phyloP scores from a whole-genome alignment of 2,113 vertebrate genomes.

The Misgurnus mizolepis region DNA sequence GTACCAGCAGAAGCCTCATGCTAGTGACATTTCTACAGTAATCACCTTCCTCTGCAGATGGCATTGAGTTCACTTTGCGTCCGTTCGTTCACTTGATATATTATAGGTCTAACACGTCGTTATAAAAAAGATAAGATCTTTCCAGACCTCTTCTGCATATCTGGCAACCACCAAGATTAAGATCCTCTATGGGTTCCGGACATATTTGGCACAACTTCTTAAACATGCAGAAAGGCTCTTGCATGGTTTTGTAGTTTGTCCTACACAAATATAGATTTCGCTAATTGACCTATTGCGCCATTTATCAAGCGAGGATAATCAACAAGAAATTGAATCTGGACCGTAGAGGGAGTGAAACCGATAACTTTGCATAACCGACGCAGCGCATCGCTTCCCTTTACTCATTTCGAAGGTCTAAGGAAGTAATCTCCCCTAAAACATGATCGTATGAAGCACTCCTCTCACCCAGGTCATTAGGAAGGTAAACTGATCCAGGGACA shows the following conservation, averaged over 20 bases:
- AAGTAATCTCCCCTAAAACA: background rate
- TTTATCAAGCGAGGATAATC: slow-evolving; percentile 50
- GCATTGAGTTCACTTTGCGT: too few relatives aligned
- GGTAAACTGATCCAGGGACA: slow-evolving; percentile 22
- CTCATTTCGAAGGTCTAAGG: background rate
- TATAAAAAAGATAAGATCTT: too few relatives aligned
- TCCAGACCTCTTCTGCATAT: too few relatives aligned
- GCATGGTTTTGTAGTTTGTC: slow-evolving; percentile 22
- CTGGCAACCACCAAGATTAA: too few relatives aligned
- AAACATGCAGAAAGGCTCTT: slow-evolving; percentile 1
- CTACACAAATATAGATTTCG: slow-evolving; percentile 13
- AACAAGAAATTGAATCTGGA: slow-evolving; percentile 48
- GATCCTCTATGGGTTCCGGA: too few relatives aligned
- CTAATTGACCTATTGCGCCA: slow-evolving; percentile 49
- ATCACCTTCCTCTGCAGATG: too few relatives aligned
- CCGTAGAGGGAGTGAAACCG: slow-evolving; percentile 5
- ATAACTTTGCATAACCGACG: slow-evolving; percentile 11
- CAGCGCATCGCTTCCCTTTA: background rate
- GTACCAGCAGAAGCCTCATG: too few relatives aligned
- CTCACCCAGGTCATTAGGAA: background rate
- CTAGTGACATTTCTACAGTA: too few relatives aligned
- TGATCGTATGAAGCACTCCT: background rate
- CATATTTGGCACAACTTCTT: too few relatives aligned
- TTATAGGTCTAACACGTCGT: too few relatives aligned
- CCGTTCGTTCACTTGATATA: too few relatives aligned